Evolutionary conservation across 2,888 invertebrate genomes (phyloP).

Genomic region (Rotaria macrura): DNA sequence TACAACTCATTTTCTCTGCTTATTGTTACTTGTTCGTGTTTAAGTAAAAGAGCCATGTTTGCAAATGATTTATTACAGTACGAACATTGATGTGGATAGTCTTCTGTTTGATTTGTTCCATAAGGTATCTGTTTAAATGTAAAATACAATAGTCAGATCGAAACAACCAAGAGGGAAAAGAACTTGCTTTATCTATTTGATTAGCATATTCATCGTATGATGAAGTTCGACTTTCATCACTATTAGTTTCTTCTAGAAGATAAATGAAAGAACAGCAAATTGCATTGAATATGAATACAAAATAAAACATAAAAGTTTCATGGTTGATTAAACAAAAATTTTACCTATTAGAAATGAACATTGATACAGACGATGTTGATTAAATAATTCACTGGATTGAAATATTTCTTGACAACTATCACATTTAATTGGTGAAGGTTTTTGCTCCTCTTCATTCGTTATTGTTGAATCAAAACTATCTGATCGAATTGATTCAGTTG

Average conservation of each 20-base stretch:
- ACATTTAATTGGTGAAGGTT: not conserved
- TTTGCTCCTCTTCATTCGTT: not conserved
- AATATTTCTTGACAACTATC: not conserved
- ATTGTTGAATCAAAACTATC: not conserved
- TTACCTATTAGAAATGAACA: not conserved
- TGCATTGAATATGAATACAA: not conserved
- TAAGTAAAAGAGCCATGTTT: constrained; percentile 5
- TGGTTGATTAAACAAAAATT: not conserved
- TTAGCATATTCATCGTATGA: constrained; percentile 7
- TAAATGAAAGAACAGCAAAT: not conserved
- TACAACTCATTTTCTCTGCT: not conserved
- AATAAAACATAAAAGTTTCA: no score
- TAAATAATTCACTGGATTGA: not conserved
- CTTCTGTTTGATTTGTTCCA: not conserved
- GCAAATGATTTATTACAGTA: not conserved
- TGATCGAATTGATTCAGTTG: not conserved
- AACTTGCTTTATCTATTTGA: not conserved
- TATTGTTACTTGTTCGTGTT: not conserved
- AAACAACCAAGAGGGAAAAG: not conserved
- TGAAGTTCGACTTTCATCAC: constrained; percentile 9
- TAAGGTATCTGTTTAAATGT: not conserved
- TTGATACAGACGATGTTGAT: not conserved
- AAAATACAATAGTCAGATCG: not conserved
- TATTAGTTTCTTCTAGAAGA: not conserved
- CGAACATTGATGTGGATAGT: not conserved